Percentiles rank a stretch among this genome's conserved stretches.
Evolutionary conservation across 92 coral and sea anemone species (phyloP).

Genomic region (Parazoanthus swiftii): DNA sequence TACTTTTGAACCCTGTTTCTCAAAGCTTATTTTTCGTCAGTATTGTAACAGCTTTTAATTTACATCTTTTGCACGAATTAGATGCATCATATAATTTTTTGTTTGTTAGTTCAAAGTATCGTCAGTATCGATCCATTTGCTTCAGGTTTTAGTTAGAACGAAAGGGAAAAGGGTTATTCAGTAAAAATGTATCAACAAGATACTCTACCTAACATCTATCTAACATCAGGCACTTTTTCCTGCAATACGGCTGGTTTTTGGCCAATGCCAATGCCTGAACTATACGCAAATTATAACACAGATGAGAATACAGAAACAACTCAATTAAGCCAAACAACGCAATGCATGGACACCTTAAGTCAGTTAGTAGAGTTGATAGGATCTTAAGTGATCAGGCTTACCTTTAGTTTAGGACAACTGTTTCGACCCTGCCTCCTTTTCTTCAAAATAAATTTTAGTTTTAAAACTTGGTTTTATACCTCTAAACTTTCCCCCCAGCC

Average conservation of each 20-base stretch:
- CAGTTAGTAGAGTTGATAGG: neutral
- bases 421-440: neutral
- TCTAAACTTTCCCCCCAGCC: neutral
- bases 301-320: neutral
- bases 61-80: neutral
- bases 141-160: too few relatives aligned
- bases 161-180: too few relatives aligned
- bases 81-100: neutral
- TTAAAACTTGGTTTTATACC: neutral
- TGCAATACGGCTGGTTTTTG: neutral
- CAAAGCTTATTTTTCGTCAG: neutral
- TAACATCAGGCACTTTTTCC: too few relatives aligned
- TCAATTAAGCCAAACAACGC: neutral
- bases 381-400: neutral
- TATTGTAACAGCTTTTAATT: too few relatives aligned
- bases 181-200: neutral
- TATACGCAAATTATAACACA: neutral
- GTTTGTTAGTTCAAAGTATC: neutral
- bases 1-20: neutral
- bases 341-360: neutral
- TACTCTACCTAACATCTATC: too few relatives aligned
- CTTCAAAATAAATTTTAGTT: neutral
- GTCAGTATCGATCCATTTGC: neutral
- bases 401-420: neutral
- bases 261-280: neutral